Evolutionary conservation across 2,113 vertebrate species (phyloP).

Genomic region (Myrmecophaga tridactyla): DNA sequence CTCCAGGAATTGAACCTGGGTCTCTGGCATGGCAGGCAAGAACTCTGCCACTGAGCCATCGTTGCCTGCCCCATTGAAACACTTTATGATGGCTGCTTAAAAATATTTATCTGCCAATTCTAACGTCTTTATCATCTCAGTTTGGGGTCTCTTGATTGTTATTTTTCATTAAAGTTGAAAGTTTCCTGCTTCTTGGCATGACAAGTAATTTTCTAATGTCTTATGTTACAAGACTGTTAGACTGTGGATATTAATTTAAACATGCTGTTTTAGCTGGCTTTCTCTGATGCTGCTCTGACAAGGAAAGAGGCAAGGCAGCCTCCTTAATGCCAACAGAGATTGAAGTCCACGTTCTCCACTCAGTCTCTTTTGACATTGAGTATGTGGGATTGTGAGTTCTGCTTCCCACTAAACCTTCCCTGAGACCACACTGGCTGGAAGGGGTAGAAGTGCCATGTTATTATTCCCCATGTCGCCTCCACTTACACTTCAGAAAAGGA

Average conservation of each 20-base stretch:
- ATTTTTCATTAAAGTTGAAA: background rate
- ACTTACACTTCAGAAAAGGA: background rate
- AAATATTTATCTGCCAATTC: background rate
- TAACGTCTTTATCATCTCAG: background rate
- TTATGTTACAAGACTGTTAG: background rate
- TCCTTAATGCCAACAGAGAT: background rate
- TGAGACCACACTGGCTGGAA: too few relatives aligned
- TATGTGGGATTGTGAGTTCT: background rate
- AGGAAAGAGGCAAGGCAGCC: background rate
- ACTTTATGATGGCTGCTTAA: background rate
- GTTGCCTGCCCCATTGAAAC: too few relatives aligned
- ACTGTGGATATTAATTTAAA: background rate
- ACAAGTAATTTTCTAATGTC: background rate
- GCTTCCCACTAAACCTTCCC: background rate
- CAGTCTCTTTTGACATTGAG: background rate
- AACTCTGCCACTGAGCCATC: too few relatives aligned
- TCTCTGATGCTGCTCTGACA: background rate
- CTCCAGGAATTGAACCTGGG: too few relatives aligned
- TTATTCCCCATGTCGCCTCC: background rate
- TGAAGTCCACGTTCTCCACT: background rate
- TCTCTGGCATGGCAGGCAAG: too few relatives aligned
- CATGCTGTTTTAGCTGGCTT: background rate
- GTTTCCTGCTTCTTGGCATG: background rate
- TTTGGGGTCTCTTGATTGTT: background rate
- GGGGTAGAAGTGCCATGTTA: too few relatives aligned